Base-by-base conservation (phyloP, 2,113 vertebrate genomes). In the Castor canadensis region DNA sequence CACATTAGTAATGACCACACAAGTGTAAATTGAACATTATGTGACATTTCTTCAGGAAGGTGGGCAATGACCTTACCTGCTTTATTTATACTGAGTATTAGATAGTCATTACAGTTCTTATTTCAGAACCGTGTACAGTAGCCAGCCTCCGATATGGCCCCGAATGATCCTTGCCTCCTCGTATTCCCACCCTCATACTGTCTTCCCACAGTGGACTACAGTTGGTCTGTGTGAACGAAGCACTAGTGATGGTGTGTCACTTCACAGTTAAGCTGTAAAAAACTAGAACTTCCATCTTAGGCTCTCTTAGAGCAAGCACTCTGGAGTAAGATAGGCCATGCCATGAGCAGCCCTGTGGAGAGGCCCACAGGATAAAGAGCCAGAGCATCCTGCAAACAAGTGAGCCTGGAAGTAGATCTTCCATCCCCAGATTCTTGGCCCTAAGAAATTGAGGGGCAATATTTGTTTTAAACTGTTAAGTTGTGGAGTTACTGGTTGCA, bases 1-100 rank as follows among this genome's bases (percentile, higher is more conserved):
- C 28, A 71, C 38, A 32, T 67, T 54, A 84, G 9, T 67, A 54
- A 62, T 89, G 69, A 86, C 69, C 45, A 72, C 80, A 94, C 13
- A 90, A 64, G 30, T 81, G 10, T 91, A 94, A 96, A 76, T 38
- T 80, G 82, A 82, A 43, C 58, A 28, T 71, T 94, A 82, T 89
- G 62, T 85, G 24, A 38, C 40, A 35, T 84, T 52, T 77, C 62
- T 94, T 64, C 72, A 67, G 28, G 45, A 93, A 84, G 72, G 3
- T 49, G 20, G 38, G n/a, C 64, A 83, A 35, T 47, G 49, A 87
- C 58, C 32, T 87, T 90, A 43, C 32, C 32, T 85, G 24, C 19
- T 92, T 89, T 82, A 43, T 58, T 85, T 52, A 64, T 89, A 86
- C 75, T 77, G 62, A 86, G 9, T 87, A 71, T 91, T 38, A 82